Base-by-base conservation (phyloP, 1,140 invertebrate genomes). In the Heliconius hermathena region DNA sequence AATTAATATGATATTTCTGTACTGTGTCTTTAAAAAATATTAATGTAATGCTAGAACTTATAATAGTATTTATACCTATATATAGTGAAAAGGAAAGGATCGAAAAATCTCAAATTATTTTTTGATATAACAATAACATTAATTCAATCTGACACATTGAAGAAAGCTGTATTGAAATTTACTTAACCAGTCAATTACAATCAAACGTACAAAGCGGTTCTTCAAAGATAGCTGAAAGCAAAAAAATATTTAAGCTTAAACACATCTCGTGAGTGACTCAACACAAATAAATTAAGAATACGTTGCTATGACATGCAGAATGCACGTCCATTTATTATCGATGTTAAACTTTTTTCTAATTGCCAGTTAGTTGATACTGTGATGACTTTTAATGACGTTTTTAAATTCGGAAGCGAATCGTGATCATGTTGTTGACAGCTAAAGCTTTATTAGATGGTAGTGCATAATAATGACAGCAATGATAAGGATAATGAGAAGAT, bases 181-280 rank as follows among this genome's bases (percentile, higher is more conserved):
- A 83, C 74, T 78, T 78, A 57, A 71, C 74, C 54, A 77, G 79
- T 82, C 76, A 82, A 84, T 85, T 83, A 80, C 60, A 82, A 77
- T 82, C 76, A 77, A 75, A 57, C 71, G 60, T 16, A 81, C 74
- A 76, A 82, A 36, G 73, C 76, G n/a, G 49, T 74, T 54, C 60
- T 57, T 46, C 73, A 75, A 70, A 76, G 73, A 74, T 11, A 71
- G 73, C 26, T 72, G 11, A 22, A 71, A 29, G 78, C 71, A 41
- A 74, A 79, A 81, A 79, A 76, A 74, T 71, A 79, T 77, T 79
- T 73, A 70, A 71, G 54, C 33, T 73, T 74, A 77, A 41, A 77
- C 71, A 66, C 36, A 79, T 77, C 78, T 52, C 73, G 78, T 85
- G 84, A 85, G 78, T 85, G 84, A 85, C 84, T 85, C 49, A 73